Evolutionary conservation across 2,797 vertebrate genomes (phyloP).

Genomic region (Tadarida brasiliensis): DNA sequence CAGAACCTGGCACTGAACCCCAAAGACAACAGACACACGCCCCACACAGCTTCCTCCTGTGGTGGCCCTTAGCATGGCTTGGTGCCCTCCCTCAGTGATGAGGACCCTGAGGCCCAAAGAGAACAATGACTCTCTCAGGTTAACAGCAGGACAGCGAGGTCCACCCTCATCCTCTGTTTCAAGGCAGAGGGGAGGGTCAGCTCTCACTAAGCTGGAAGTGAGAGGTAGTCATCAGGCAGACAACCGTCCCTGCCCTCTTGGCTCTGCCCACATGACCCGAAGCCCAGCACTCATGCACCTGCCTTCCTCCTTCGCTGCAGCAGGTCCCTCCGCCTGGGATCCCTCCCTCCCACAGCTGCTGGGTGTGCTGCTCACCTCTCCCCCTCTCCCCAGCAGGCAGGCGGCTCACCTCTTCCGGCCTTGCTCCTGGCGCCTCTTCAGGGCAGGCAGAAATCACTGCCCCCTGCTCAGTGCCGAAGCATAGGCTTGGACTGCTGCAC

Average conservation of each 20-base stretch:
- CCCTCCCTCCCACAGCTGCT: background rate
- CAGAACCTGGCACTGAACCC: background rate
- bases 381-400: no score
- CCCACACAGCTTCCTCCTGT: background rate
- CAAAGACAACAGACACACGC: slow-evolving; percentile 10
- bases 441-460: background rate
- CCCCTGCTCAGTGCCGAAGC: background rate
- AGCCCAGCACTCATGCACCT: rapidly evolving
- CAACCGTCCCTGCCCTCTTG: background rate
- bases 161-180: background rate
- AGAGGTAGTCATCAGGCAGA: background rate
- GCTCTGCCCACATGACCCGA: rapidly evolving
- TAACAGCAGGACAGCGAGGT: background rate
- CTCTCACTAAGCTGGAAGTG: rapidly evolving
- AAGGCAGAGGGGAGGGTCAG: background rate
- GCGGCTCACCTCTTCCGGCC: rapidly evolving
- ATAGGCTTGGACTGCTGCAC: no score
- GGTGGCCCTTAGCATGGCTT: background rate
- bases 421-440: no score
- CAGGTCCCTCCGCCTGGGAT: background rate
- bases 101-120: background rate
- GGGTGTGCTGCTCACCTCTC: rapidly evolving
- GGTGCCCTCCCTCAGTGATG: background rate
- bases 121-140: background rate
- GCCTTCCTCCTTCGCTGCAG: background rate